Conservation (phyloP, 2,797 vertebrate genomes). For the Oreonectes daqikongensis region DNA sequence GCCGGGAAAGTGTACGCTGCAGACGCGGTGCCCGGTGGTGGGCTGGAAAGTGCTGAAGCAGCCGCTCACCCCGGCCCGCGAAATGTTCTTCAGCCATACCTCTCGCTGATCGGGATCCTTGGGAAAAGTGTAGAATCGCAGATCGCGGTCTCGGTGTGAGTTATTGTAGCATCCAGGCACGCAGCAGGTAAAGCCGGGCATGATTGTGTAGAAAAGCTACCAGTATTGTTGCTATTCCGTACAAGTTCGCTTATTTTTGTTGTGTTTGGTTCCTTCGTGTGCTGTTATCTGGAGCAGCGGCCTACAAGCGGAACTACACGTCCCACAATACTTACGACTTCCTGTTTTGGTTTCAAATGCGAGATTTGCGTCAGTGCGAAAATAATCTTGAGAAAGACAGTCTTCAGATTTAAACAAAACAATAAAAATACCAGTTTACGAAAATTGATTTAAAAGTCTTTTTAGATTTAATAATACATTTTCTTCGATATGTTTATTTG, state of each 20-base stretch:
- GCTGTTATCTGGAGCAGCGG: slow-evolving; percentile 72
- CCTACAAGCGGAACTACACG: slow-evolving; percentile 84
- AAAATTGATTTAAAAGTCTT: too few species aligned
- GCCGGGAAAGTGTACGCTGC: slow-evolving; percentile 94
- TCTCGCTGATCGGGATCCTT: slow-evolving; percentile 90
- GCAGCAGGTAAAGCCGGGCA: slow-evolving; percentile 98
- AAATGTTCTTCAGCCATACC: slow-evolving; percentile 97
- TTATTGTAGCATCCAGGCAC: slow-evolving; percentile 99
- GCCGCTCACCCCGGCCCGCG: slow-evolving; percentile 93
- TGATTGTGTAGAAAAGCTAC: slow-evolving; percentile 61
- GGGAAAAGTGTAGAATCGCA: slow-evolving; percentile 96
- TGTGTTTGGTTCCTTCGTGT: slow-evolving; percentile 76
- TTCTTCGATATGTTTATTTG: too few species aligned
- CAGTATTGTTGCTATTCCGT: neutral
- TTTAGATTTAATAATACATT: too few species aligned
- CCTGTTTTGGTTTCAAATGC: slow-evolving; percentile 74
- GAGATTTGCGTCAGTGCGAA: slow-evolving; percentile 4
- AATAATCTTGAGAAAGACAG: neutral
- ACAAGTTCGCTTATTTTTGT: slow-evolving; percentile 62
- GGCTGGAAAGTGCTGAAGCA: slow-evolving; percentile 98
- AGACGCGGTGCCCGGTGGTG: slow-evolving; percentile 94
- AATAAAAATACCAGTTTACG: too few species aligned
- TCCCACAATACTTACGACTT: slow-evolving; percentile 83
- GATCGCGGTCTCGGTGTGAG: slow-evolving; percentile 92
- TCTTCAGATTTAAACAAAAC: too few species aligned